Conservation (phyloP, 2,888 invertebrate species). For the Andrena dorsata region DNA sequence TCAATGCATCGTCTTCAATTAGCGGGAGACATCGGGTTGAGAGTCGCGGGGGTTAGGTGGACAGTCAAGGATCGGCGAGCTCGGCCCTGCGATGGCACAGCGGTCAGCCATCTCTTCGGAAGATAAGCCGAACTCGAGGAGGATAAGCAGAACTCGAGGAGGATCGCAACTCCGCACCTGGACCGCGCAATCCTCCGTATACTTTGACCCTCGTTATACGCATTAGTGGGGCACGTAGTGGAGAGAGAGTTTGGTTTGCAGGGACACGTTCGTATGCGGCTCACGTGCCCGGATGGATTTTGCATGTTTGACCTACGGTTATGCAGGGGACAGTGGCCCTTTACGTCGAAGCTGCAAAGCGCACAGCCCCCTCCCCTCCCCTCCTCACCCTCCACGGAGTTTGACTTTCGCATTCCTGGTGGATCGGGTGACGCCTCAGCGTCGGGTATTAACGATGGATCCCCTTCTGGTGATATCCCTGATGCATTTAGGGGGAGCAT, state of each 20-base stretch:
- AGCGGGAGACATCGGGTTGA: no score
- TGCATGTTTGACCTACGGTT: slow-evolving; percentile 79
- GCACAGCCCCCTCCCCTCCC: slow-evolving; percentile 42
- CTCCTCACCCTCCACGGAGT: slow-evolving; percentile 7
- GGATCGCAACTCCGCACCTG: slow-evolving; percentile 58
- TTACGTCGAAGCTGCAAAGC: slow-evolving; percentile 44
- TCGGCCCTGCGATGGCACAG: slow-evolving; percentile 25
- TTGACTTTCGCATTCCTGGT: slow-evolving; percentile 29
- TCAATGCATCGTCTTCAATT: no score
- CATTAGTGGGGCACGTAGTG: slow-evolving; percentile 62
- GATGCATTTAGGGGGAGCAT: background rate
- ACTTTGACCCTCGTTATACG: slow-evolving; percentile 65
- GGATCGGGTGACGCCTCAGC: background rate
- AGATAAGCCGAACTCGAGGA: slow-evolving; percentile 35
- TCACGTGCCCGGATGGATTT: slow-evolving; percentile 79
- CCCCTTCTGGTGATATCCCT: background rate
- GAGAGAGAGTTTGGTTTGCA: slow-evolving; percentile 55
- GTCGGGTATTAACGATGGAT: background rate
- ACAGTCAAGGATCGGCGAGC: slow-evolving; percentile 23
- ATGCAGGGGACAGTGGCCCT: slow-evolving; percentile 46
- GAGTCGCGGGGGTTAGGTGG: slow-evolving; percentile 20
- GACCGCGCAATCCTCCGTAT: slow-evolving; percentile 46
- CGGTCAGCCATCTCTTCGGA: slow-evolving; percentile 16
- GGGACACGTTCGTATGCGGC: slow-evolving; percentile 65
- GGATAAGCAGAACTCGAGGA: slow-evolving; percentile 9